These are phyloP conservation scores for Percopsis transmontana DNA, from an alignment of 2,113 vertebrate species.

Conservation along the genomic window DNA sequence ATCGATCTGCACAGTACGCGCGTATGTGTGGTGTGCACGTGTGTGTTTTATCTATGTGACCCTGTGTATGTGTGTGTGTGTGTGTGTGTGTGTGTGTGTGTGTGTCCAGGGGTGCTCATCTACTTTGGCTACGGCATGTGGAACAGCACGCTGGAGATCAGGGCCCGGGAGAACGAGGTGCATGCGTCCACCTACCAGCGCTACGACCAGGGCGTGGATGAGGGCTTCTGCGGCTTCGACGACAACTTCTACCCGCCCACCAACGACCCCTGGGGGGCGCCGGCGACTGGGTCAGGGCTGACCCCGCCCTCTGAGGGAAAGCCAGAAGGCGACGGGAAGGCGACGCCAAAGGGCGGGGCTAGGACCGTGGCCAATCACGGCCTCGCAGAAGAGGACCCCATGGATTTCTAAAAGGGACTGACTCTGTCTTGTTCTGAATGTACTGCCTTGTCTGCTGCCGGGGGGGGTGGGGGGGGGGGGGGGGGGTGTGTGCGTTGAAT, in stretches of 20 bases:
- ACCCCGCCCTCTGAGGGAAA: constrained; percentile 41
- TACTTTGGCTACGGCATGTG: constrained; percentile 99
- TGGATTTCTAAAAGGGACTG: constrained; percentile 72
- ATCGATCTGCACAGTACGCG: no score
- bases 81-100: constrained; percentile 12
- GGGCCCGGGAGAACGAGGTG: constrained; percentile 88
- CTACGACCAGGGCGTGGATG: constrained; percentile 89
- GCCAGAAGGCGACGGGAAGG: constrained; percentile 47
- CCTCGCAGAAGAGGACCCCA: constrained; percentile 66
- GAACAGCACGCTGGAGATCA: constrained; percentile 97
- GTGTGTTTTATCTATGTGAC: neutral
- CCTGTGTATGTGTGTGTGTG: neutral
- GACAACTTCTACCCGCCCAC: constrained; percentile 83
- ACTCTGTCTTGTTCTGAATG: constrained; percentile 62
- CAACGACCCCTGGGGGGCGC: constrained; percentile 51
- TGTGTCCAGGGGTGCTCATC: constrained; percentile 88
- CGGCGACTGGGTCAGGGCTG: constrained; percentile 26
- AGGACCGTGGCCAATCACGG: constrained; percentile 59
- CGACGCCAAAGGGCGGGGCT: constrained; percentile 40
- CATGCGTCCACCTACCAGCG: constrained; percentile 98
- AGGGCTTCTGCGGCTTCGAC: constrained; percentile 86
- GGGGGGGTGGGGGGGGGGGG: constrained; percentile 35
- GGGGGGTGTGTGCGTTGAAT: constrained; percentile 18
- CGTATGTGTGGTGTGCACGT: neutral
- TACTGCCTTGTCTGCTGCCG: constrained; percentile 74